These are phyloP conservation scores for Tinamus guttatus DNA, from an alignment of 2,113 vertebrate genomes.

Conservation along the genomic window DNA sequence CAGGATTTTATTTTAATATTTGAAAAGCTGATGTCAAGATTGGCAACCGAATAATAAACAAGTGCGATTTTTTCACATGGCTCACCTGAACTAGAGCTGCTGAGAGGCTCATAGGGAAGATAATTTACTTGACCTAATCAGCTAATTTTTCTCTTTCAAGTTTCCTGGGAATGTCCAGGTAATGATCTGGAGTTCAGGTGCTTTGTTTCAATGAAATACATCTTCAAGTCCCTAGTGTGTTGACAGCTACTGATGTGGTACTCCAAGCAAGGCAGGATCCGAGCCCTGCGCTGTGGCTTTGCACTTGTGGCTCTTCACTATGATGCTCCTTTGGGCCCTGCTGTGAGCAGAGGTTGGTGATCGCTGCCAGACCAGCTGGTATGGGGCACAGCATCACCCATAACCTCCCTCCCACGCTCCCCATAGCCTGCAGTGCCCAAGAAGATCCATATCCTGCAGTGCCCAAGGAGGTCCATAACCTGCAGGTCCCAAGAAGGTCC, in stretches of 20 bases:
- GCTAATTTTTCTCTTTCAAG: background rate
- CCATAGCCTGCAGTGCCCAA: background rate
- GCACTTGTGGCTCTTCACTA: background rate
- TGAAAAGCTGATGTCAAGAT: background rate
- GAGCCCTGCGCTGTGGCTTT: accelerated
- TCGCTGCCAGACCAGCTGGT: accelerated
- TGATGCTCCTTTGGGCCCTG: background rate
- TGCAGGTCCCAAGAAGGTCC: too few relatives aligned
- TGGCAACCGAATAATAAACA: background rate
- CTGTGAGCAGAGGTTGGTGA: background rate
- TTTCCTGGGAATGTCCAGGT: background rate
- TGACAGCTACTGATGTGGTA: background rate
- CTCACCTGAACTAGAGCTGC: background rate
- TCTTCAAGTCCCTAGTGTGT: background rate
- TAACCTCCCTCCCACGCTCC: accelerated
- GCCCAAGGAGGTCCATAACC: too few relatives aligned
- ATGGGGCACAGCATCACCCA: accelerated
- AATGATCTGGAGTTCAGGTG: background rate
- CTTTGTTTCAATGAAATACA: background rate
- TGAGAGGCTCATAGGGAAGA: background rate
- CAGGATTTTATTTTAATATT: background rate
- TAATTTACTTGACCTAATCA: background rate
- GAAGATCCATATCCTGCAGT: too few relatives aligned
- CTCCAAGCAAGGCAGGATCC: background rate
- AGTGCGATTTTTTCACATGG: background rate